Percentiles rank a stretch among this genome's conserved stretches.
These are phyloP conservation scores for Andrena hattorfiana DNA, from an alignment of 2,888 invertebrate genomes.

Conservation along the genomic window DNA sequence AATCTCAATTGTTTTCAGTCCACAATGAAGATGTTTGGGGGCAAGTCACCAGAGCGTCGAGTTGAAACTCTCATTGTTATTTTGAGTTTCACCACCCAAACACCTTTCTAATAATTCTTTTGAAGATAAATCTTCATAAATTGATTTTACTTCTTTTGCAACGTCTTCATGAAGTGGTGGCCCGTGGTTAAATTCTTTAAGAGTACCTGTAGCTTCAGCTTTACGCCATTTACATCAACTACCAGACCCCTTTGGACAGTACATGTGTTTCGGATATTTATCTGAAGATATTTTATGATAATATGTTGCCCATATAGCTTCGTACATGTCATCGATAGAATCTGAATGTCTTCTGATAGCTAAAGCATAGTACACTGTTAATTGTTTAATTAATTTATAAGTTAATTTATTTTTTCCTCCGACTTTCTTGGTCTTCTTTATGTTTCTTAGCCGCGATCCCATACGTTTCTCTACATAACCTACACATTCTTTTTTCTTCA, in stretches of 20 bases:
- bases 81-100: too few species aligned
- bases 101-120: slow-evolving; percentile 1
- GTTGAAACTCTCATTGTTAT: slow-evolving; percentile 3
- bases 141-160: neutral
- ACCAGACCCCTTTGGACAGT: neutral
- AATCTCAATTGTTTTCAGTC: too few species aligned
- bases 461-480: neutral
- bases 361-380: neutral
- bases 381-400: neutral
- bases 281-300: neutral
- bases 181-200: neutral
- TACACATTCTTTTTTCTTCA: neutral
- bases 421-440: neutral
- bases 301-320: neutral
- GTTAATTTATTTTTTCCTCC: neutral
- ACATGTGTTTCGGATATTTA: neutral
- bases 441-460: neutral
- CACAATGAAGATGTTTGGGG: too few species aligned
- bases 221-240: neutral
- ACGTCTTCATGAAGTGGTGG: neutral
- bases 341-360: neutral
- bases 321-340: neutral
- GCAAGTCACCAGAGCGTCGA: too few species aligned
- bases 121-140: neutral
- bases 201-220: neutral